phyloP scores from a whole-genome alignment of 2,797 vertebrate genomes.

The Mormyrops attenuatus region DNA sequence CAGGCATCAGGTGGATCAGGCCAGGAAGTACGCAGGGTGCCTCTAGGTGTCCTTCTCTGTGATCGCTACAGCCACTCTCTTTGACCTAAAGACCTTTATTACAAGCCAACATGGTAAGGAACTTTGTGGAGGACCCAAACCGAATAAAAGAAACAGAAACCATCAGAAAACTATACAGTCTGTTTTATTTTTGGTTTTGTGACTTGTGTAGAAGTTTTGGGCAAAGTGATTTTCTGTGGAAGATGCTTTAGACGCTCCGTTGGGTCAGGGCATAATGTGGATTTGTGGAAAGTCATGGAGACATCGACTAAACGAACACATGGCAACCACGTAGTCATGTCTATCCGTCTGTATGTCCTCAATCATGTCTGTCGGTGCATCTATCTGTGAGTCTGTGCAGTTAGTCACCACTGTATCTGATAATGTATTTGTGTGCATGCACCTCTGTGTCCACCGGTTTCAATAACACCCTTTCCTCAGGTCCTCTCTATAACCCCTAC shows the following conservation, averaged over 20 bases:
- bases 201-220: neutral
- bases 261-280: neutral
- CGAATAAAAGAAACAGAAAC: neutral
- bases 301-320: neutral
- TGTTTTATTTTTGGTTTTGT: neutral
- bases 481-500: neutral
- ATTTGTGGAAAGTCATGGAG: neutral
- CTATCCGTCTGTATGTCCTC: neutral
- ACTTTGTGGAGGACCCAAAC: neutral
- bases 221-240: neutral
- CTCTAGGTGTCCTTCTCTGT: conserved; percentile 9
- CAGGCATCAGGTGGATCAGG: conserved; percentile 1
- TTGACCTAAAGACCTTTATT: neutral
- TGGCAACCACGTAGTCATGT: neutral
- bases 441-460: neutral
- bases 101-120: conserved; percentile 27
- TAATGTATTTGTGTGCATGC: neutral
- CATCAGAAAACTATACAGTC: neutral
- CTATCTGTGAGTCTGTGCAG: conserved; percentile 8
- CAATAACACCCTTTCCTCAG: neutral
- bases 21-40: conserved; percentile 12
- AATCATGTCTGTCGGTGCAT: neutral
- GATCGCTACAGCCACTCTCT: neutral
- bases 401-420: neutral
- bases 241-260: neutral